Evolutionary conservation across 2,888 invertebrate genomes (phyloP), one percentile per base, ranked within the genome.

Genomic region (Marronus borbonicus): DNA sequence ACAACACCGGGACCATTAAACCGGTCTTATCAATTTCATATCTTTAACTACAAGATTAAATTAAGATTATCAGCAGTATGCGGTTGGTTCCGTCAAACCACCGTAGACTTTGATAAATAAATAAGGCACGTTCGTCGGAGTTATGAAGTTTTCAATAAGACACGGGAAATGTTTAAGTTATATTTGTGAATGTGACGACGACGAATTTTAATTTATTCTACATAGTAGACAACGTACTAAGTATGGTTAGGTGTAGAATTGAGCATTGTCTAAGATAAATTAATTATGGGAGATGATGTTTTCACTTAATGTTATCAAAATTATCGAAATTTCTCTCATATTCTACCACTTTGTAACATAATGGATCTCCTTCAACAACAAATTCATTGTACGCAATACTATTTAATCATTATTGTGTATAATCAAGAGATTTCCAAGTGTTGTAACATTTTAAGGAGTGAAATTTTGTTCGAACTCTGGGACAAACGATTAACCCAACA

Each of bases 11-110:
- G 8, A 17, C 55, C 8, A 55, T 7, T 20, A 55, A 55, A 17
- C 17, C n/a, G 8, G n/a, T 55, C 20, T 62, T 62, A 62, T 62
- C 62, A 62, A 60, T 20, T 28, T 58, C 17, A 58, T 58, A 58
- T 17, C 20, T 58, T 58, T 20, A 58, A 24, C 62, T 12, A 31
- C 62, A 24, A 62, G 62, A 31, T 62, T 62, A 62, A 62, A 28
- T 62, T 62, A 62, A 62, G 62, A 62, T 62, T 62, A 62, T 62
- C 62, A 62, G 24, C 62, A 28, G 24, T 12, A 14, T 31, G 24
- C 28, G 24, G 28, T 31, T 62, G 62, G 31, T 62, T 62, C 31
- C 31, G 14, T 12, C 24, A 14, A 31, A 14, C 55, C 12, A 28
- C 28, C 10, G 28, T 12, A 62, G 8, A 62, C 31, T 31, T 28